Evolutionary conservation across 1,140 invertebrate species (phyloP), one percentile per base, ranked within the genome.

Genomic region (Zeugodacus cucurbitae): DNA sequence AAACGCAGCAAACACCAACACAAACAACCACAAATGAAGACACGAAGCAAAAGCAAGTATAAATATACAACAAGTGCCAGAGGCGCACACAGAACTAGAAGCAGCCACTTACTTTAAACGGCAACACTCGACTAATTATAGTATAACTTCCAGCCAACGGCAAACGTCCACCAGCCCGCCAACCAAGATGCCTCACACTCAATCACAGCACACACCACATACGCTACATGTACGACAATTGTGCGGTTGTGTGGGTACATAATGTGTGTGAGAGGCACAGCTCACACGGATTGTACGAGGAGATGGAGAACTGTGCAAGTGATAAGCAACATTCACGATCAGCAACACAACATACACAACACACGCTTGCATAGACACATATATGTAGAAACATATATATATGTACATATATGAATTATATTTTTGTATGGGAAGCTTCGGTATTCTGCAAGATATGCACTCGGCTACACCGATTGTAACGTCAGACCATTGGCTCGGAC

Each of bases 71-170:
- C 41, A 48, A 48, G 41, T 82, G 74, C 22, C 74, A 22, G n/a
- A 48, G 74, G 74, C 74, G 74, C 41, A 82, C 74, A 70, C 74
- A 48, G 41, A 44, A 29, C 74, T 82, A 82, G 41, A 82, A 89
- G 58, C 89, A 88, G 85, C 92, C 91, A 93, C 92, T 93, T 92
- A 93, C 92, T 93, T 90, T 90, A 90, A 91, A 91, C 92, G 92
- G 92, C 92, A 91, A 90, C 91, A 93, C 90, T 91, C 91, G 90
- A 93, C 92, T 93, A 93, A 93, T 91, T 93, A 93, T 93, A 93
- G 90, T 93, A 93, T 92, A 93, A 92, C 89, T 91, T 93, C 90
- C 90, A 92, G 89, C 88, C 90, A 91, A 89, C 91, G 89, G 89
- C 91, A 91, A 91, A 87, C 57, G 62, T 82, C 62, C 88, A 82